Evolutionary conservation across 2,888 invertebrate species (phyloP).

Genomic region (Epirrhoe tristata): DNA sequence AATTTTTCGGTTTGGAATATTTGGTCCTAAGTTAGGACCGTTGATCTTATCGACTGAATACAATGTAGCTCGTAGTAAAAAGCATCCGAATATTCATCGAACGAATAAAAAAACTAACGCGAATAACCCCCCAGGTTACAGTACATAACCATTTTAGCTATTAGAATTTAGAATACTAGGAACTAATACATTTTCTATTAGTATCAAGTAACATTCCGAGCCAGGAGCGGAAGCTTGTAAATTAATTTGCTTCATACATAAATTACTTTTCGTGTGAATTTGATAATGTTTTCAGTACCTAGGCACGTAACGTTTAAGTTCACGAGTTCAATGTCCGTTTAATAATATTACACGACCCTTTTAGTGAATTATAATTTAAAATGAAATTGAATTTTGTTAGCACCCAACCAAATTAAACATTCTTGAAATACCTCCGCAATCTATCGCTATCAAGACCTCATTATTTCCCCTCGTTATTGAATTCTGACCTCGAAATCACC

Average conservation of each 20-base stretch:
- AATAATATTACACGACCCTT: slow-evolving; percentile 8
- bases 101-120: too few relatives aligned
- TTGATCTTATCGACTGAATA: too few relatives aligned
- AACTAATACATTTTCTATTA: too few relatives aligned
- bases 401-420: slow-evolving; percentile 31
- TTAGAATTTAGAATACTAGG: too few relatives aligned
- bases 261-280: neutral
- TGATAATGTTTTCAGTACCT: neutral
- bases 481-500: slow-evolving; percentile 29
- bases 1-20: too few relatives aligned
- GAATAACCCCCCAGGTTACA: too few relatives aligned
- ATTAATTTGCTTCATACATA: neutral
- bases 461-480: slow-evolving; percentile 33
- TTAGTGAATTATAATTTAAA: slow-evolving; percentile 22
- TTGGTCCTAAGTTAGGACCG: too few relatives aligned
- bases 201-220: too few relatives aligned
- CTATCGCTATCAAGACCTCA: slow-evolving; percentile 28
- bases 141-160: too few relatives aligned
- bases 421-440: slow-evolving; percentile 25
- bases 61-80: too few relatives aligned
- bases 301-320: neutral
- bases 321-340: neutral
- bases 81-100: too few relatives aligned
- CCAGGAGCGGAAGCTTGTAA: neutral
- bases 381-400: slow-evolving; percentile 18